phyloP scores from a whole-genome alignment of 1,140 invertebrate species.

The Cydia fagiglandana region DNA sequence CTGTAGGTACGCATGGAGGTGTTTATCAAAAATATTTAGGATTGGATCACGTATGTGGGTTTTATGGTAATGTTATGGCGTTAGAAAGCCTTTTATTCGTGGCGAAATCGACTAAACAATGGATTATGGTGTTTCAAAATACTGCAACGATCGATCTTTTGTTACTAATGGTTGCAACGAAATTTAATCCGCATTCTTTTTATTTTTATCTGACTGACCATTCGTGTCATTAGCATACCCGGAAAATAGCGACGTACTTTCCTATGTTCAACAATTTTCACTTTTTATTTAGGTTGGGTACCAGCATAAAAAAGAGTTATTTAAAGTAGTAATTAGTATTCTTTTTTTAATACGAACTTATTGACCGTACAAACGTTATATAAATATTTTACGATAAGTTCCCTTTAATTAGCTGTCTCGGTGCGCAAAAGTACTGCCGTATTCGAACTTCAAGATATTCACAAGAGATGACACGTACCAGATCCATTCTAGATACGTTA shows the following conservation, averaged over 20 bases:
- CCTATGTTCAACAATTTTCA: too few relatives aligned
- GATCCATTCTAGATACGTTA: too few relatives aligned
- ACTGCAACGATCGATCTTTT: constrained; percentile 47
- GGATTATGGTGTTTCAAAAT: constrained; percentile 47
- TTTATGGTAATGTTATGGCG: constrained; percentile 65
- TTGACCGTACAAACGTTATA: too few relatives aligned
- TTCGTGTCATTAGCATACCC: not conserved
- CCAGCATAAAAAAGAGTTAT: too few relatives aligned
- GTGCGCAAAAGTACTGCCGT: too few relatives aligned
- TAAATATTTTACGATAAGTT: too few relatives aligned
- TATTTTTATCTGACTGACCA: not conserved
- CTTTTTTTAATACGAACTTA: too few relatives aligned
- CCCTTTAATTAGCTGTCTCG: too few relatives aligned
- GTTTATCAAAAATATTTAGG: constrained; percentile 59
- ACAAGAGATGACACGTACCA: too few relatives aligned
- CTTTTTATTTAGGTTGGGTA: too few relatives aligned
- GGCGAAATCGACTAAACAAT: constrained; percentile 51
- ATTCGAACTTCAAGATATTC: too few relatives aligned
- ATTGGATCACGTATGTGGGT: constrained; percentile 60
- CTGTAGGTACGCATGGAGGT: constrained; percentile 46
- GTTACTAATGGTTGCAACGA: constrained; percentile 30
- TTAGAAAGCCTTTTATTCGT: constrained; percentile 41
- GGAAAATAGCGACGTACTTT: not conserved
- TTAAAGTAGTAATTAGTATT: too few relatives aligned
- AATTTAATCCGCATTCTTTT: constrained; percentile 19